Percentiles rank a stretch among this genome's conserved stretches.
phyloP scores from a whole-genome alignment of 2,797 vertebrate species.

The Cygnus olor region DNA sequence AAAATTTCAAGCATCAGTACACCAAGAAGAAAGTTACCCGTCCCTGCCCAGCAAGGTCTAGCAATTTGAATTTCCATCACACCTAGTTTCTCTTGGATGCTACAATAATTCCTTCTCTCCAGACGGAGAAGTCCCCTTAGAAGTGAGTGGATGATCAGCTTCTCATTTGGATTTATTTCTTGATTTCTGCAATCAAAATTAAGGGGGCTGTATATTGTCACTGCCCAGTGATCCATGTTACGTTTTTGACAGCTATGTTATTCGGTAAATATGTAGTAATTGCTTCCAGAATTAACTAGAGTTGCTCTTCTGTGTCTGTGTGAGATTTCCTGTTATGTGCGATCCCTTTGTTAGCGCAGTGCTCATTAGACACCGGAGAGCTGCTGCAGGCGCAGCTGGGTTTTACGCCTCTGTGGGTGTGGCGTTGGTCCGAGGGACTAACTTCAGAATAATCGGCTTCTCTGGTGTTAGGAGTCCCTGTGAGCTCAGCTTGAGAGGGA shows the following conservation, averaged over 20 bases:
- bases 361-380: not conserved
- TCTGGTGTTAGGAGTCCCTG: not conserved
- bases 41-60: not conserved
- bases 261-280: constrained; percentile 44
- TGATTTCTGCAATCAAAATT: constrained; percentile 31
- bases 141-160: constrained; percentile 15
- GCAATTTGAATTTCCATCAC: not conserved
- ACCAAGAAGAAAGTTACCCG: not conserved
- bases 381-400: fast-evolving
- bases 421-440: not conserved
- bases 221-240: constrained; percentile 31
- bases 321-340: fast-evolving
- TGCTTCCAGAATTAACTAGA: constrained; percentile 32
- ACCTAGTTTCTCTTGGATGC: constrained; percentile 1
- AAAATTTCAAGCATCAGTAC: constrained; percentile 25
- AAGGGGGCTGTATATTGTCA: not conserved
- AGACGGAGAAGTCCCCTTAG: constrained; percentile 37
- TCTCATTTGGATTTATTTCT: constrained; percentile 49
- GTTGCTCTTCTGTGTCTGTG: not conserved
- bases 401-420: not conserved
- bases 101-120: constrained; percentile 19
- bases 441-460: constrained; percentile 45
- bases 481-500: constrained; percentile 21
- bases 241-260: constrained; percentile 51
- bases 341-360: not conserved